These are phyloP conservation scores for Porites divaricata DNA, from an alignment of 92 coral and sea anemone species.

Conservation along the genomic window DNA sequence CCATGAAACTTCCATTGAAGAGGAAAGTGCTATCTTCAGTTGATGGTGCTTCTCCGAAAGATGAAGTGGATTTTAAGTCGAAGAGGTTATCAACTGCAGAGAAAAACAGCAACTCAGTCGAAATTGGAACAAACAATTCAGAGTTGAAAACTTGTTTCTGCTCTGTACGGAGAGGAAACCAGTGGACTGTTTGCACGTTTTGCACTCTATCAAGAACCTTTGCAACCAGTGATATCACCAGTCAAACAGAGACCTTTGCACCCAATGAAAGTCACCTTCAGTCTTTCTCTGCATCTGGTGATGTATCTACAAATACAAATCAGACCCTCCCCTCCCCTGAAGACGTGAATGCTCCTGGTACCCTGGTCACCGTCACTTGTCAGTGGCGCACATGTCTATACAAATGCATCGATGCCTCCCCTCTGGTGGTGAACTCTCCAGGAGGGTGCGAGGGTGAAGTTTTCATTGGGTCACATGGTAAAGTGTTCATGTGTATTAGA, in stretches of 20 bases:
- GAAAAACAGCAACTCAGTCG: not conserved
- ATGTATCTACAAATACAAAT: not conserved
- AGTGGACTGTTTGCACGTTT: slow-evolving; percentile 48
- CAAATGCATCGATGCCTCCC: slow-evolving; percentile 96
- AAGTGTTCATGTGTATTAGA: slow-evolving; percentile 79
- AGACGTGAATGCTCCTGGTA: not conserved
- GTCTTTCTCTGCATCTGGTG: not conserved
- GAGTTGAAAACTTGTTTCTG: slow-evolving; percentile 59
- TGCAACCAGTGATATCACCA: not conserved
- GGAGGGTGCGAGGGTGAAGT: slow-evolving; percentile 63
- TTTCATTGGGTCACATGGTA: slow-evolving; percentile 92
- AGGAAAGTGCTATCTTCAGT: not conserved
- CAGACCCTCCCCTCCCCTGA: not conserved
- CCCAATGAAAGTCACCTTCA: not conserved
- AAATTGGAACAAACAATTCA: not conserved
- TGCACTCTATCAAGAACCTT: slow-evolving; percentile 22
- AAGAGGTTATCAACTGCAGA: not conserved
- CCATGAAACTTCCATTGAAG: not conserved
- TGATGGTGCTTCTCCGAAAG: not conserved
- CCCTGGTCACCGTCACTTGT: slow-evolving; percentile 1
- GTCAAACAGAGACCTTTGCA: not conserved
- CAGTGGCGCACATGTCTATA: slow-evolving; percentile 78
- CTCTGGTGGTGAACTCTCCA: slow-evolving; percentile 76
- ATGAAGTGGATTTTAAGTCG: not conserved
- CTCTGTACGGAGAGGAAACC: slow-evolving; percentile 80